These are phyloP conservation scores for Hemiprocne comata DNA, from an alignment of 2,113 vertebrate genomes.

Conservation along the genomic window DNA sequence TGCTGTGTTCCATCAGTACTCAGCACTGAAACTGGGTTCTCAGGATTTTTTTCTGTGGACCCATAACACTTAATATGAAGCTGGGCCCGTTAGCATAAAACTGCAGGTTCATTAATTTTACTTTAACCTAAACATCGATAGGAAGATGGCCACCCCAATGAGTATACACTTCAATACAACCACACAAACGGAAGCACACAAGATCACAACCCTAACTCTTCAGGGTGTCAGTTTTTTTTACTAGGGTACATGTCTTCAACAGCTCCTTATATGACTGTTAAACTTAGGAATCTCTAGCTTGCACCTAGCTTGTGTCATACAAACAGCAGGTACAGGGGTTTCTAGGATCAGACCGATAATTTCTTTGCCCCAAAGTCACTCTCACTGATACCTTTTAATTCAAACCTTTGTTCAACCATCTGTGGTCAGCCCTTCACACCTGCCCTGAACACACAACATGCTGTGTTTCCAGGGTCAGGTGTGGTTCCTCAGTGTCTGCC, in stretches of 20 bases:
- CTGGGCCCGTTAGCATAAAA: background rate
- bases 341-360: background rate
- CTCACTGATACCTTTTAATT: background rate
- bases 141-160: background rate
- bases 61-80: rapidly evolving
- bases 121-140: background rate
- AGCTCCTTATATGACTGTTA: background rate
- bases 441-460: background rate
- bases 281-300: background rate
- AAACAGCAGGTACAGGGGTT: background rate
- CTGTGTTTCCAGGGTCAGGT: background rate
- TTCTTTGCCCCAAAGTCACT: background rate
- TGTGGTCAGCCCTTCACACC: background rate
- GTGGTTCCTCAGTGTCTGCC: background rate
- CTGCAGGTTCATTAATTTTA: background rate
- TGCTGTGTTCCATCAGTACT: background rate
- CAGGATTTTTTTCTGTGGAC: background rate
- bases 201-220: background rate
- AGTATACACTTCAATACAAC: background rate
- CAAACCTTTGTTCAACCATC: background rate
- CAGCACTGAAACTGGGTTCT: background rate
- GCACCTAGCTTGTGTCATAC: background rate
- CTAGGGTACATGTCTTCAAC: background rate
- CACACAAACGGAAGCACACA: background rate
- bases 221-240: background rate